phyloP scores from a whole-genome alignment of 2,888 invertebrate species.

The Octodonta nipae region DNA sequence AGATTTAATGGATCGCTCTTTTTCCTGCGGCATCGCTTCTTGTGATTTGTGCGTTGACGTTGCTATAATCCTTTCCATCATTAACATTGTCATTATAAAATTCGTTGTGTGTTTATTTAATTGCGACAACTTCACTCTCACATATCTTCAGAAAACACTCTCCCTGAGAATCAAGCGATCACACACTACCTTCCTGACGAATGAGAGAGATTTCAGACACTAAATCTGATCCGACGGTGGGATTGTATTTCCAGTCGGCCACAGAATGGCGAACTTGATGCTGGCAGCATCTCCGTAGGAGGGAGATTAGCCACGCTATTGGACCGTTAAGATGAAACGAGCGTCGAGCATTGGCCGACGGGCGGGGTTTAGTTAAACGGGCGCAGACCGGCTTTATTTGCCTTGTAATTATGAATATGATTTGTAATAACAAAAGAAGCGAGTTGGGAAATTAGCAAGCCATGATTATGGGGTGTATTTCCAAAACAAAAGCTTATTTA shows the following conservation, averaged over 20 bases:
- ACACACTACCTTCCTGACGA: constrained; percentile 18
- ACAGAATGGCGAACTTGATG: constrained; percentile 24
- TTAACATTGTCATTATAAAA: constrained; percentile 38
- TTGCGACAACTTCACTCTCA: neutral
- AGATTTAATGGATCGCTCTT: constrained; percentile 14
- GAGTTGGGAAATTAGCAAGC: constrained; percentile 33
- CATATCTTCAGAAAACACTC: neutral
- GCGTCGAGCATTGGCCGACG: constrained; percentile 17
- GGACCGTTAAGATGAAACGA: constrained; percentile 13
- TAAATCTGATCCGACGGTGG: constrained; percentile 17
- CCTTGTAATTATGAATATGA: constrained; percentile 40
- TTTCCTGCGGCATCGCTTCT: constrained; percentile 11
- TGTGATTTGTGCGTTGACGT: constrained; percentile 14
- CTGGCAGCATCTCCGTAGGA: constrained; percentile 13
- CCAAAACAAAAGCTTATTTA: constrained; percentile 33
- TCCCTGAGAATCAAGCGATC: no score
- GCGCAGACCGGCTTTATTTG: constrained; percentile 29
- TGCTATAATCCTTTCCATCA: constrained; percentile 36
- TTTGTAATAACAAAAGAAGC: constrained; percentile 36
- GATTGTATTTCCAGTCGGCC: constrained; percentile 16
- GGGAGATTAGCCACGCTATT: constrained; percentile 17
- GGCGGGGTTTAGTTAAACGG: constrained; percentile 21
- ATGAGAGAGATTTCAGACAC: constrained; percentile 18
- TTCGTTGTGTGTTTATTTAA: neutral
- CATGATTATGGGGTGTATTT: constrained; percentile 33